These are phyloP conservation scores for Erythrocebus patas DNA, from an alignment of 2,113 vertebrate species.

Conservation along the genomic window DNA sequence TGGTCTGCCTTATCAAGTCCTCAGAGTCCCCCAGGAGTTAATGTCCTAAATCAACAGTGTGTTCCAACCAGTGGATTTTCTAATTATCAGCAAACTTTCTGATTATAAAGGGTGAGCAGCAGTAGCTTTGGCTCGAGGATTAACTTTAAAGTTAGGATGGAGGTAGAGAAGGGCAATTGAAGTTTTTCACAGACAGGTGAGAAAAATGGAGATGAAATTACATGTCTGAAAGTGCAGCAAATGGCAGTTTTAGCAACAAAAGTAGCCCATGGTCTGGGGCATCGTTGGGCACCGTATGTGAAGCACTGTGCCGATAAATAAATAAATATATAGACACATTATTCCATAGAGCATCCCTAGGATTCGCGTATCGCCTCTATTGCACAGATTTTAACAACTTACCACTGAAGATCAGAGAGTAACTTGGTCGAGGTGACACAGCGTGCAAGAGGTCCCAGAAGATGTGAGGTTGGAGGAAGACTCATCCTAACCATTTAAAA, in stretches of 20 bases:
- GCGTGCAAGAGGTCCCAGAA: background rate
- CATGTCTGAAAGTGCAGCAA: accelerated
- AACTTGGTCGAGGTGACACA: no score
- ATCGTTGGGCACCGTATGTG: background rate
- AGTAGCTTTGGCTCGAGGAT: accelerated
- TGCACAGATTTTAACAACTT: background rate
- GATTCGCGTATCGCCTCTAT: accelerated
- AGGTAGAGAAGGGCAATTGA: accelerated
- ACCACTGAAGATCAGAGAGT: background rate
- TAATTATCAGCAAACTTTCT: background rate
- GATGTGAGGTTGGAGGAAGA: background rate
- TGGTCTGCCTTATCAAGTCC: accelerated
- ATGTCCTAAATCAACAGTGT: background rate
- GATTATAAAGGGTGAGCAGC: accelerated
- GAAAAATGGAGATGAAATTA: background rate
- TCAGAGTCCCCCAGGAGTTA: background rate
- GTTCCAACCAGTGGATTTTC: background rate
- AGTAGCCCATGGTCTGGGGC: accelerated
- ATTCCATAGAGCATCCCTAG: accelerated
- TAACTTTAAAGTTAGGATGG: background rate
- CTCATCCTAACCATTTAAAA: accelerated
- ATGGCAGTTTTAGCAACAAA: background rate
- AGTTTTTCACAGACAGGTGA: background rate
- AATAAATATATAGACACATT: accelerated
- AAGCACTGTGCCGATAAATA: background rate